These are phyloP conservation scores for Tribolium madens DNA, from an alignment of 1,140 invertebrate species.

Conservation along the genomic window DNA sequence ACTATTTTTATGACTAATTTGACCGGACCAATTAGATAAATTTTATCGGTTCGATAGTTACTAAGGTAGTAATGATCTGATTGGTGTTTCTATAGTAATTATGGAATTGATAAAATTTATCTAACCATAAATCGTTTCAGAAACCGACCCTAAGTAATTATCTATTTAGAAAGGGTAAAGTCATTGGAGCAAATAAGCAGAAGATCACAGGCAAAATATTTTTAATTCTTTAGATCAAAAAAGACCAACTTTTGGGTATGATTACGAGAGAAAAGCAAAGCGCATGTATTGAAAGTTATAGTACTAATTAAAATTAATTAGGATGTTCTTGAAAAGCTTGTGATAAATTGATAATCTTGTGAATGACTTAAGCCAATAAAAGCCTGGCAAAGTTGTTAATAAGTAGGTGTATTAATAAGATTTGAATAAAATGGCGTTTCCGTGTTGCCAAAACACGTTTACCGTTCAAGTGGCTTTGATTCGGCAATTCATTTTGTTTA, in stretches of 20 bases:
- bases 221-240: neutral
- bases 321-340: neutral
- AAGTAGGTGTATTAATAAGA: slow-evolving; percentile 1
- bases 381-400: neutral
- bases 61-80: too few relatives aligned
- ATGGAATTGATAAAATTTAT: too few relatives aligned
- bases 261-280: neutral
- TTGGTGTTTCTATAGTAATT: too few relatives aligned
- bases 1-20: too few relatives aligned
- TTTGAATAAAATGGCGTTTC: slow-evolving; percentile 19
- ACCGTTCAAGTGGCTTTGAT: slow-evolving; percentile 26
- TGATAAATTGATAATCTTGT: neutral
- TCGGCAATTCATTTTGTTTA: slow-evolving; percentile 48
- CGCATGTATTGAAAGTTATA: neutral
- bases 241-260: neutral
- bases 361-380: neutral
- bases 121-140: too few relatives aligned
- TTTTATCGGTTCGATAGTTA: too few relatives aligned
- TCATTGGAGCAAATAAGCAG: too few relatives aligned
- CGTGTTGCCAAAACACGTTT: neutral
- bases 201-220: neutral
- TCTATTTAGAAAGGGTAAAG: too few relatives aligned
- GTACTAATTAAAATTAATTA: neutral
- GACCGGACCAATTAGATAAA: too few relatives aligned
- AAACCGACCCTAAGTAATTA: too few relatives aligned